Evolutionary conservation across 2,113 vertebrate species (phyloP).

Genomic region (Caloenas nicobarica): DNA sequence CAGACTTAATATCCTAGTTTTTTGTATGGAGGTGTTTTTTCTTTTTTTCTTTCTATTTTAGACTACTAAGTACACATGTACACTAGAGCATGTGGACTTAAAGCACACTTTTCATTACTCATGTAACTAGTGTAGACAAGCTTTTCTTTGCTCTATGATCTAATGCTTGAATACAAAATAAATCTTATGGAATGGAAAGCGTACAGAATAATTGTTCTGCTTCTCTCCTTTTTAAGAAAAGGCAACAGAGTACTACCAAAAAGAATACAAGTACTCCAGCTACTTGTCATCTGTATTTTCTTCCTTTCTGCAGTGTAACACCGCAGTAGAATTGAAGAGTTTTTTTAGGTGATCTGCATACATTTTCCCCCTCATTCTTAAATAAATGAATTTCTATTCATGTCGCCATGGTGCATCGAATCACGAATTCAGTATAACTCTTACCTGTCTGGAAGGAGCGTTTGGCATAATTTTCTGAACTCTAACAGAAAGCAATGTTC

Average conservation of each 20-base stretch:
- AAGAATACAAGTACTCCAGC: not conserved
- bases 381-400: not conserved
- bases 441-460: not conserved
- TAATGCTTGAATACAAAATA: not conserved
- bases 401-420: not conserved
- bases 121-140: not conserved
- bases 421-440: not conserved
- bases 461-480: not conserved
- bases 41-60: not conserved
- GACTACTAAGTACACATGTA: not conserved
- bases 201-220: not conserved
- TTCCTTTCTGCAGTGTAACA: not conserved
- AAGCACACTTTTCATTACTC: not conserved
- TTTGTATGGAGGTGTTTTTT: not conserved
- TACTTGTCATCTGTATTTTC: not conserved
- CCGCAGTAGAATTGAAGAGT: not conserved
- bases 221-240: not conserved
- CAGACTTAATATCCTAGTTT: not conserved
- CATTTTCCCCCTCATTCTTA: not conserved
- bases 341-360: not conserved
- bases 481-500: not conserved
- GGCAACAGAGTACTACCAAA: not conserved
- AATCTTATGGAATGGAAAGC: not conserved
- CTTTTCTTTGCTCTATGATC: not conserved
- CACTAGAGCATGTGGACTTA: not conserved